Conservation (phyloP, 2,113 vertebrate species). For the Rattus norvegicus region GRCr8 NC_086036.1:59393501-59394000, state of each 20-base stretch:
- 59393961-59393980: neutral
- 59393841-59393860: neutral
- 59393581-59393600: neutral
- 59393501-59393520: too few relatives aligned
- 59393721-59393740: neutral
- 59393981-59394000: neutral
- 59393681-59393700: neutral
- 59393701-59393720: neutral
- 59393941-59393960: neutral
- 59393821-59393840: neutral
- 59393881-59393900: neutral
- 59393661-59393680: neutral
- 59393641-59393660: neutral
- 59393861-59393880: neutral
- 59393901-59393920: neutral
- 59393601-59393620: neutral
- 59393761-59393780: neutral
- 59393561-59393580: neutral
- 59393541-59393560: neutral
- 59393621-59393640: neutral
- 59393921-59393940: neutral
- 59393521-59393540: too few relatives aligned
- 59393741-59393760: neutral
- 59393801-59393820: neutral
- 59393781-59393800: too few relatives aligned